A percentile compares a stretch with the other conserved stretches of the same genome.
These are phyloP conservation scores for Caradrina clavipalpis DNA, from an alignment of 2,888 invertebrate genomes.

Conservation along the genomic window DNA sequence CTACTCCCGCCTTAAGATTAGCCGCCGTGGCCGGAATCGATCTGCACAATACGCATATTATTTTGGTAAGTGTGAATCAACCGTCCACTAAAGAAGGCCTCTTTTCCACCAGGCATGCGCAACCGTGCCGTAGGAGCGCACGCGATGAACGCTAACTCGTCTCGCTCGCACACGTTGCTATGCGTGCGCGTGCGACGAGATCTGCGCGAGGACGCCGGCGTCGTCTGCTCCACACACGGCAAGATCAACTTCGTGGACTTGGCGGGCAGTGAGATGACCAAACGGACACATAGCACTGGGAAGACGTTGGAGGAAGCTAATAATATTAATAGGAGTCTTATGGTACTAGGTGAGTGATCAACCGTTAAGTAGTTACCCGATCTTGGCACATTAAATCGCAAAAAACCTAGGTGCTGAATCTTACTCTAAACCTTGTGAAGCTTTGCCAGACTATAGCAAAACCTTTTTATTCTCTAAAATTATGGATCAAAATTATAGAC, in stretches of 20 bases:
- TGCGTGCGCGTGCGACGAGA: constrained; percentile 97
- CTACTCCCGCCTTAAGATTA: too few relatives aligned
- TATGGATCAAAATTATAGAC: background rate
- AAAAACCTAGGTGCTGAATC: too few relatives aligned
- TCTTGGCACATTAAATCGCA: too few relatives aligned
- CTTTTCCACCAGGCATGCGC: constrained; percentile 93
- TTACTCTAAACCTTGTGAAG: too few relatives aligned
- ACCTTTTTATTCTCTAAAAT: background rate
- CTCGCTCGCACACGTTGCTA: constrained; percentile 97
- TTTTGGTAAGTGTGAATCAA: background rate
- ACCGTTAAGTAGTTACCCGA: too few relatives aligned
- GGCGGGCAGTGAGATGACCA: constrained; percentile 99
- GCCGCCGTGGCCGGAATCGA: too few relatives aligned
- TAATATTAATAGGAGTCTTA: constrained; percentile 98
- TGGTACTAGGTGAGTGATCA: constrained; percentile 94
- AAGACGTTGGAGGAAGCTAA: constrained; percentile 98
- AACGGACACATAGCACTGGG: constrained; percentile 96
- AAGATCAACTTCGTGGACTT: constrained; percentile 99
- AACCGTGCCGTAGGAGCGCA: constrained; percentile 97
- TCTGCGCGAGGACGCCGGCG: constrained; percentile 94
- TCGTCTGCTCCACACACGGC: constrained; percentile 97
- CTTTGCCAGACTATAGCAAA: background rate
- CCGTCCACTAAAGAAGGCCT: background rate
- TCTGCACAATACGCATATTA: too few relatives aligned
- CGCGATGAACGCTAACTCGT: constrained; percentile 98